These are phyloP conservation scores for Lycocerus yunnanus DNA, from an alignment of 2,888 invertebrate species.

Conservation along the genomic window DNA sequence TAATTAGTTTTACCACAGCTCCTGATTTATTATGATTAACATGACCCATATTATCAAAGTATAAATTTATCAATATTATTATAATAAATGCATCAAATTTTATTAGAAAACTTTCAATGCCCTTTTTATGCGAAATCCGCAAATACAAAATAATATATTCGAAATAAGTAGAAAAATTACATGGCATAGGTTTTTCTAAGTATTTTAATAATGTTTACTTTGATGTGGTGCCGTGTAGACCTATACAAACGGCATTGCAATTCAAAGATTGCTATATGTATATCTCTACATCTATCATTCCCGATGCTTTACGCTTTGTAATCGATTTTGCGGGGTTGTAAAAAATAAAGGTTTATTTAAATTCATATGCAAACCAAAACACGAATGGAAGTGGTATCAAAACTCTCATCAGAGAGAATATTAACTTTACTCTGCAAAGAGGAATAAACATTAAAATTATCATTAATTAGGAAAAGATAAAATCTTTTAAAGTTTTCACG, in stretches of 20 bases:
- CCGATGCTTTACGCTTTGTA: neutral
- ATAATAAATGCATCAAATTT: too few species aligned
- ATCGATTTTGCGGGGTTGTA: neutral
- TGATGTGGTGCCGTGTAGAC: neutral
- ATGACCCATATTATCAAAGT: neutral
- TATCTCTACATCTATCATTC: neutral
- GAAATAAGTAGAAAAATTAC: neutral
- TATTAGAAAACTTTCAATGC: too few species aligned
- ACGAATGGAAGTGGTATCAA: neutral
- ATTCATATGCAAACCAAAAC: neutral
- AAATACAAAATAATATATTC: neutral
- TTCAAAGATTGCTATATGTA: neutral
- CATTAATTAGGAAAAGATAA: neutral
- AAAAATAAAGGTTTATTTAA: neutral
- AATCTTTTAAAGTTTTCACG: neutral
- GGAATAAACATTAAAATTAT: neutral
- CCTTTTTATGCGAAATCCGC: too few species aligned
- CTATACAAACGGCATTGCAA: neutral
- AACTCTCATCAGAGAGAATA: neutral
- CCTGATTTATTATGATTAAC: neutral
- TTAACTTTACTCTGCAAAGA: neutral
- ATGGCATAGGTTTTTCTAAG: neutral
- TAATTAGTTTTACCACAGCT: neutral
- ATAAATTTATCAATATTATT: neutral
- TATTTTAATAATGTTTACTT: neutral